Conservation (phyloP, 1,140 invertebrate genomes). For the Argopecten irradians region DNA sequence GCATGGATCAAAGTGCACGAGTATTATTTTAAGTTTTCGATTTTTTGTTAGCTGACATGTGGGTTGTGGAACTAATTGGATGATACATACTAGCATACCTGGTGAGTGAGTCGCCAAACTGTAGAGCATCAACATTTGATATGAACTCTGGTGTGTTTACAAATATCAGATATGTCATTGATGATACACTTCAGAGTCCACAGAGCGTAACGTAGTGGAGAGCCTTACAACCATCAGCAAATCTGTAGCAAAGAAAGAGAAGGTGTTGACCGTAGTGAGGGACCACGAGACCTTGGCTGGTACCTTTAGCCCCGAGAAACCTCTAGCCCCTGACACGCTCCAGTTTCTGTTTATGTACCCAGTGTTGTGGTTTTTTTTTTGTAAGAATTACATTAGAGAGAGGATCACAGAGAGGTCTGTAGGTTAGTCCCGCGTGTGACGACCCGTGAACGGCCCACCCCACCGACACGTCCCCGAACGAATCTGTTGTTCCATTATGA, state of each 20-base stretch:
- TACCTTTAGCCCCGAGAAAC: not conserved
- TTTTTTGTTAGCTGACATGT: no score
- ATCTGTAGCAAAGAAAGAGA: slow-evolving; percentile 13
- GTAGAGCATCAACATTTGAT: not conserved
- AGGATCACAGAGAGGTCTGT: no score
- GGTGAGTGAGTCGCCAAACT: no score
- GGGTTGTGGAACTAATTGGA: no score
- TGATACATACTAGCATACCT: no score
- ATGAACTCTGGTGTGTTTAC: not conserved
- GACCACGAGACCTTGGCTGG: slow-evolving; percentile 4
- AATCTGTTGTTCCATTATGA: not conserved
- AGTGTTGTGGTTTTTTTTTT: not conserved
- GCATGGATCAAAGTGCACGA: no score
- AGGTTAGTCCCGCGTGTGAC: no score
- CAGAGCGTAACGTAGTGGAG: not conserved
- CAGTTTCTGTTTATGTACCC: not conserved
- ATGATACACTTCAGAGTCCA: not conserved
- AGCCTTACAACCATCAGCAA: not conserved
- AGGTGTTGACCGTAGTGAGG: not conserved
- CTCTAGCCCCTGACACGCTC: not conserved
- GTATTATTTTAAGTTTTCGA: no score
- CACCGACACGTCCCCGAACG: no score
- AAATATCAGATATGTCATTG: not conserved
- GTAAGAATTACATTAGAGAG: not conserved
- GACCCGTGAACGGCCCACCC: no score